Evolutionary conservation across 1,140 invertebrate species (phyloP).

Genomic region (Schlechtendalia chinensis): DNA sequence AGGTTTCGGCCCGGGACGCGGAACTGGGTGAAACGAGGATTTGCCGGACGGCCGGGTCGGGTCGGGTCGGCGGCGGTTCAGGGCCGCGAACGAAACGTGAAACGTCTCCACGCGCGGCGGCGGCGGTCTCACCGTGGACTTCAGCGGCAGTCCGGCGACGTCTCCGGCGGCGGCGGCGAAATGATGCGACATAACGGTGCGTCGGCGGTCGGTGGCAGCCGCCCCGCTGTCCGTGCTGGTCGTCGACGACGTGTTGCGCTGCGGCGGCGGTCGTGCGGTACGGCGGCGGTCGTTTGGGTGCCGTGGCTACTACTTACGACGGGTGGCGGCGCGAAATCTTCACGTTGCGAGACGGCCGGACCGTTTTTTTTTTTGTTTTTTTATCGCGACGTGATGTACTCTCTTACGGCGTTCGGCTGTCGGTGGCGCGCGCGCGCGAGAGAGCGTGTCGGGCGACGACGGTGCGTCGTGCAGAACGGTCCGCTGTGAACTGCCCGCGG

Average conservation of each 20-base stretch:
- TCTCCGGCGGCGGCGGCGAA: slow-evolving; percentile 47
- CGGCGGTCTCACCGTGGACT: slow-evolving; percentile 33
- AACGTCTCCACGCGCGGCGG: neutral
- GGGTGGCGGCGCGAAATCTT: neutral
- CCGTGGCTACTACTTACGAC: slow-evolving; percentile 34
- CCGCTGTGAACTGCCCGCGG: slow-evolving; percentile 26
- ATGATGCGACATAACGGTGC: slow-evolving; percentile 46
- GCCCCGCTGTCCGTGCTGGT: neutral
- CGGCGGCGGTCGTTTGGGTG: slow-evolving; percentile 39
- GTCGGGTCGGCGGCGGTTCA: no score
- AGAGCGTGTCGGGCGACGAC: neutral
- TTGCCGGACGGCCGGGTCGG: no score
- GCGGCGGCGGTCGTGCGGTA: slow-evolving; percentile 12
- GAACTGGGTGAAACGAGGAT: no score
- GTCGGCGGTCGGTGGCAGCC: slow-evolving; percentile 27
- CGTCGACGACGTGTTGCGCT: neutral
- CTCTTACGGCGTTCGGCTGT: no score
- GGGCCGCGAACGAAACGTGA: no score
- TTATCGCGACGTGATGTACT: no score
- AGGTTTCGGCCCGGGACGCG: no score
- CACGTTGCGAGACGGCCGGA: neutral
- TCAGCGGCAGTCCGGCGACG: slow-evolving; percentile 37
- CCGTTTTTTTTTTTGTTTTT: no score
- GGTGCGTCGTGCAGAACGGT: slow-evolving; percentile 41
- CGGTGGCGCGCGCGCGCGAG: no score